Conservation (phyloP, 2,113 vertebrate genomes). For the Tricholaema leucomelas region DNA sequence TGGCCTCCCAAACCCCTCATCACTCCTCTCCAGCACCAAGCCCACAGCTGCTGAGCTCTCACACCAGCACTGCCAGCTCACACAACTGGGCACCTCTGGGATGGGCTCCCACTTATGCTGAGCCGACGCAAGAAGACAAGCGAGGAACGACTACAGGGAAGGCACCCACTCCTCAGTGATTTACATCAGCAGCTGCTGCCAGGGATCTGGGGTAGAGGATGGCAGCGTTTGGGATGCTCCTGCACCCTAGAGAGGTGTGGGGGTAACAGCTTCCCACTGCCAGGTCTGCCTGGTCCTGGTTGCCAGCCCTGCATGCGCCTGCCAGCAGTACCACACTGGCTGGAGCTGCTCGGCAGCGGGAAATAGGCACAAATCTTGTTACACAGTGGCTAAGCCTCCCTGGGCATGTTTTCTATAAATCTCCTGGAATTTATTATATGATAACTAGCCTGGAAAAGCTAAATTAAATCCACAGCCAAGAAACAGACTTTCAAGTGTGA, state of each 20-base stretch:
- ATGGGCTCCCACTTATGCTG: not conserved
- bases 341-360: not conserved
- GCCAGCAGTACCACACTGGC: not conserved
- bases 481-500: constrained; percentile 62
- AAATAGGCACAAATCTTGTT: constrained; percentile 62
- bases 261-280: not conserved
- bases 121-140: not conserved
- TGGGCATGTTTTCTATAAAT: constrained; percentile 67
- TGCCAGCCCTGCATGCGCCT: not conserved
- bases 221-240: not conserved
- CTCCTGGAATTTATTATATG: constrained; percentile 58
- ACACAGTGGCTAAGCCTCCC: constrained; percentile 60
- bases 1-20: fast-evolving
- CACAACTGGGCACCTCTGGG: fast-evolving
- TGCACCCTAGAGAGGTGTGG: fast-evolving
- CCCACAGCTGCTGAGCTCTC: not conserved
- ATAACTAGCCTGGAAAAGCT: constrained; percentile 68
- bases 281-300: not conserved
- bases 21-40: fast-evolving
- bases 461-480: constrained; percentile 62
- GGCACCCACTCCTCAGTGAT: constrained; percentile 6
- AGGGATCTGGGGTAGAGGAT: not conserved
- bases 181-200: constrained; percentile 9
- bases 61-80: fast-evolving
- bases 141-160: not conserved